These are phyloP conservation scores for Gymnosoma rotundatum DNA, from an alignment of 2,888 invertebrate species.

Conservation along the genomic window DNA sequence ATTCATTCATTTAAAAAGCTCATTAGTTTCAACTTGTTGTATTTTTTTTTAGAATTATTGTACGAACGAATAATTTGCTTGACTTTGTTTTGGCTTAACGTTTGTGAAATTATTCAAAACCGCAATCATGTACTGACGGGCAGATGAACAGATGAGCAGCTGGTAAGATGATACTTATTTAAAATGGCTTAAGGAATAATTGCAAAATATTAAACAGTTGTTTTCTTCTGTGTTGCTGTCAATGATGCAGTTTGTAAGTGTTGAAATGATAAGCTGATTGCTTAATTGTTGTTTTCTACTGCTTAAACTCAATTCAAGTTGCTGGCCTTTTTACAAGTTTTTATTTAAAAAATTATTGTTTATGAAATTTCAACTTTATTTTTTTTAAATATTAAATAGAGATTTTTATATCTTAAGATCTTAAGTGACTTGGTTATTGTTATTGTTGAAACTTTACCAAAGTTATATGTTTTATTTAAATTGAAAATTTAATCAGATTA, in stretches of 20 bases:
- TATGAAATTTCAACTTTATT: background rate
- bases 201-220: background rate
- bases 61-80: slow-evolving; percentile 8
- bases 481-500: too few species aligned
- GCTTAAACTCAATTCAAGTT: background rate
- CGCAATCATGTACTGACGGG: slow-evolving; percentile 25
- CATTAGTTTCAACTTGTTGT: slow-evolving; percentile 11
- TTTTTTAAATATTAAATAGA: too few species aligned
- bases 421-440: too few species aligned
- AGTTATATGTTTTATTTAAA: too few species aligned
- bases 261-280: slow-evolving; percentile 1
- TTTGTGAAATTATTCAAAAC: slow-evolving; percentile 43
- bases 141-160: background rate
- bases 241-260: background rate
- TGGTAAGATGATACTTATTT: background rate
- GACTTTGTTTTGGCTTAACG: slow-evolving; percentile 29
- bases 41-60: background rate
- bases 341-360: background rate
- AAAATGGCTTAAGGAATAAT: background rate
- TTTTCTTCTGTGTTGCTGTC: background rate
- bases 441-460: too few species aligned
- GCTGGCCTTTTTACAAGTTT: slow-evolving; percentile 6
- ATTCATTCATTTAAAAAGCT: background rate
- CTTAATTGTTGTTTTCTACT: background rate
- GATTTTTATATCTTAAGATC: too few species aligned